Percentiles rank a stretch among this genome's conserved stretches.
phyloP scores from a whole-genome alignment of 2,888 invertebrate species.

The Mimas tiliae region DNA sequence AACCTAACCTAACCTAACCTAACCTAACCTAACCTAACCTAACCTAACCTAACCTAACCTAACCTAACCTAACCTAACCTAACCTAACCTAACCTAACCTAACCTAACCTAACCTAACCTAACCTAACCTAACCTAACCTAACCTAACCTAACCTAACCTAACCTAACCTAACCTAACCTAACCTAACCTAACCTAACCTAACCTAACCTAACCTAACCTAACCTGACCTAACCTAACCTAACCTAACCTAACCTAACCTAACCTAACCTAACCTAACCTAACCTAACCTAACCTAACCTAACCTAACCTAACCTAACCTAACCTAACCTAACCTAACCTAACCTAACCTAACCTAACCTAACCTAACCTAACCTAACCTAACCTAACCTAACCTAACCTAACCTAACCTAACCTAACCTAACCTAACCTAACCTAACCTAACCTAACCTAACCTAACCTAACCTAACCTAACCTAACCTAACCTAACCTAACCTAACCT shows the following conservation, averaged over 20 bases:
- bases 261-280: conserved; percentile 32
- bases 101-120: conserved; percentile 31
- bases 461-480: too few relatives aligned
- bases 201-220: conserved; percentile 36
- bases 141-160: conserved; percentile 38
- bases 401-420: too few relatives aligned
- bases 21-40: conserved; percentile 29
- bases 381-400: conserved; percentile 36
- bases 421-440: too few relatives aligned
- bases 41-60: conserved; percentile 27
- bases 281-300: conserved; percentile 42
- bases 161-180: conserved; percentile 38
- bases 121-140: conserved; percentile 31
- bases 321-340: conserved; percentile 35
- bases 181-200: conserved; percentile 38
- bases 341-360: conserved; percentile 30
- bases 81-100: conserved; percentile 29
- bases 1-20: conserved; percentile 31
- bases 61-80: conserved; percentile 29
- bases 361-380: conserved; percentile 36
- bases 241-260: conserved; percentile 34
- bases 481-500: conserved; percentile 35
- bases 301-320: conserved; percentile 35
- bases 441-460: conserved; percentile 35
- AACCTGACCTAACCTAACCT: conserved; percentile 33